Percentiles rank a stretch among this genome's conserved stretches.
These are phyloP conservation scores for Dipodomys merriami DNA, from an alignment of 2,113 vertebrate species.

Conservation along the genomic window DNA sequence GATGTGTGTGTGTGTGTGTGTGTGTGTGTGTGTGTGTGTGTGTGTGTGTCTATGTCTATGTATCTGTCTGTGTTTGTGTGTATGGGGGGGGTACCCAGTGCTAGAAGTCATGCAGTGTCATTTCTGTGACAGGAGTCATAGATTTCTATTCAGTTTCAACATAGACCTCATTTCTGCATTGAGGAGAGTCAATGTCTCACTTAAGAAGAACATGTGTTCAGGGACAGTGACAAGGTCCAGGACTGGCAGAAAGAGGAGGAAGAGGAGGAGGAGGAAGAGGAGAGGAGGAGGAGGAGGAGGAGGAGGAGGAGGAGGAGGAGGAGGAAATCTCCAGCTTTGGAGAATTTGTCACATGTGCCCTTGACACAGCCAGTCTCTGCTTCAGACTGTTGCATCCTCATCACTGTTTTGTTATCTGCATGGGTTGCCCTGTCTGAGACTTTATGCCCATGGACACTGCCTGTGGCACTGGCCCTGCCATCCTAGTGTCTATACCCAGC, in stretches of 20 bases:
- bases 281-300: no score
- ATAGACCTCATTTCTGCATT: background rate
- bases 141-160: background rate
- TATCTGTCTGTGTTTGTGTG: background rate
- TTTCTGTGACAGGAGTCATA: background rate
- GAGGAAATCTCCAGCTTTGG: background rate
- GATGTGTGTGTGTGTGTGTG: background rate
- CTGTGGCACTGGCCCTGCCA: background rate
- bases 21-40: background rate
- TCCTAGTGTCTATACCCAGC: no score
- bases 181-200: background rate
- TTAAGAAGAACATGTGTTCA: background rate
- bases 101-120: background rate
- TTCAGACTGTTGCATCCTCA: background rate
- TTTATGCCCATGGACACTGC: background rate
- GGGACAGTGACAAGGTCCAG: no score
- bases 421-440: background rate
- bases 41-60: background rate
- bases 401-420: background rate
- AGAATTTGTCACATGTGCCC: background rate
- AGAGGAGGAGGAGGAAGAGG: no score
- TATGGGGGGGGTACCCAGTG: background rate
- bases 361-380: background rate
- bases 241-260: no score
- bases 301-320: no score